Base-by-base conservation (phyloP, 2,113 vertebrate species). In the Cyphomyrus discorhynchus region DNA sequence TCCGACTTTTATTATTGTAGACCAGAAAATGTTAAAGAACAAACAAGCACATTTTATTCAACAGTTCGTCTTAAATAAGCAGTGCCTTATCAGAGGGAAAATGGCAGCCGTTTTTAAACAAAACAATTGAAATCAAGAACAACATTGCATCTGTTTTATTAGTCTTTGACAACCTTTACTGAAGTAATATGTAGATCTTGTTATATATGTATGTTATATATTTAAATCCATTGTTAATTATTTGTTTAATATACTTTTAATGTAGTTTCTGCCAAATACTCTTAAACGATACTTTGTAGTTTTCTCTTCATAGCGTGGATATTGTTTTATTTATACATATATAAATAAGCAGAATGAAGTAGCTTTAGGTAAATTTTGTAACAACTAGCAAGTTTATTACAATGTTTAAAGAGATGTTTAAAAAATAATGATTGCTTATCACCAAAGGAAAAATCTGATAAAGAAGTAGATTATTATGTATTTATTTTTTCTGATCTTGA, bases 171-270 rank as follows among this genome's bases (percentile, higher is more conserved):
- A 66, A 10, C 19, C 19, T 13, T 58, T 66, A 66, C 8, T 24
- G 24, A 62, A 19, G 17, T 62, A 66, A 21, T 88, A 45, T 86
- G 53, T 88, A 88, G 53, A 88, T 66, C 39, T 88, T 42, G 31
- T 88, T 88, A 66, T 90, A 93, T 89, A 82, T 92, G 92, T 93
- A 94, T 92, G 94, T 93, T 92, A 92, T 47, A 92, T 93, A 94
- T 95, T 94, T 95, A 93, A 93, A 91, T 93, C 49, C 47, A 88
- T 88, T 88, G 45, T 88, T 90, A 84, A 84, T 84, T 52, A 53
- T 56, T 46, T 39, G 31, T 56, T 47, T 85, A 49, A 21, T 62
- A 39, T 45, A 88, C 50, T 53, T 87, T 35, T 35, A 53, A 86
- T 31, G 35, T 53, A 24, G 31, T 39, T 53, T 87, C 53, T 53